Percentiles rank a stretch among this genome's conserved stretches.
Conservation (phyloP, 2,797 vertebrate genomes). For the Lycodopsis pacificus region DNA sequence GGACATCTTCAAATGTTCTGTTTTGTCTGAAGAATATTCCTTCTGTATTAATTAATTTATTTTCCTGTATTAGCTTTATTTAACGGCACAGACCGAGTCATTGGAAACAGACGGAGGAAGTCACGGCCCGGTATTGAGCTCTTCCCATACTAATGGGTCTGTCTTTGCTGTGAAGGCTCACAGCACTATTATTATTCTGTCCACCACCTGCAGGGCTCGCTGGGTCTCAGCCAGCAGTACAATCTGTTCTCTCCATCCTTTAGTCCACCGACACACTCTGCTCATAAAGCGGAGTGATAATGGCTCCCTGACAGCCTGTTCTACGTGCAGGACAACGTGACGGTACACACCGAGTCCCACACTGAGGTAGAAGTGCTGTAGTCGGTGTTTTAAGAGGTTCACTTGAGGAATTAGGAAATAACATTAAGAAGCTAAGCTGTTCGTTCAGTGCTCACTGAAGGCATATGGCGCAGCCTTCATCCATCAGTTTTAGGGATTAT, state of each 20-base stretch:
- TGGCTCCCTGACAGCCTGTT: conserved; percentile 6
- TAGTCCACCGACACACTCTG: conserved; percentile 16
- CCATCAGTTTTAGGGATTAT: background rate
- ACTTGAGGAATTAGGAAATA: background rate
- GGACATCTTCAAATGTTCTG: background rate
- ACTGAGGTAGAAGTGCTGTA: background rate
- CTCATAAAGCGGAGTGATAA: conserved; percentile 38
- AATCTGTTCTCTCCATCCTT: conserved; percentile 53
- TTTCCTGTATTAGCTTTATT: background rate
- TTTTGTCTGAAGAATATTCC: background rate
- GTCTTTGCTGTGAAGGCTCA: conserved; percentile 7
- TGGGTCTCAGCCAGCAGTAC: conserved; percentile 61
- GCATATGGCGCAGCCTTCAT: background rate
- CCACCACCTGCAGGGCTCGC: conserved; percentile 55
- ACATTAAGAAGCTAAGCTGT: background rate
- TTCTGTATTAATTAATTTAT: background rate
- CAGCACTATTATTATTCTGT: conserved; percentile 63
- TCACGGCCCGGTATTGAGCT: background rate
- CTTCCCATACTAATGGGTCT: background rate
- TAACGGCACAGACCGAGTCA: background rate
- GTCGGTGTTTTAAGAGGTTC: background rate
- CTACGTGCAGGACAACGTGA: conserved; percentile 1
- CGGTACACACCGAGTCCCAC: background rate
- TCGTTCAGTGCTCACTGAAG: background rate
- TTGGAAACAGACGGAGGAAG: conserved; percentile 13